Conservation (phyloP, 2,113 vertebrate species). For the Gymnobelideus leadbeateri region DNA sequence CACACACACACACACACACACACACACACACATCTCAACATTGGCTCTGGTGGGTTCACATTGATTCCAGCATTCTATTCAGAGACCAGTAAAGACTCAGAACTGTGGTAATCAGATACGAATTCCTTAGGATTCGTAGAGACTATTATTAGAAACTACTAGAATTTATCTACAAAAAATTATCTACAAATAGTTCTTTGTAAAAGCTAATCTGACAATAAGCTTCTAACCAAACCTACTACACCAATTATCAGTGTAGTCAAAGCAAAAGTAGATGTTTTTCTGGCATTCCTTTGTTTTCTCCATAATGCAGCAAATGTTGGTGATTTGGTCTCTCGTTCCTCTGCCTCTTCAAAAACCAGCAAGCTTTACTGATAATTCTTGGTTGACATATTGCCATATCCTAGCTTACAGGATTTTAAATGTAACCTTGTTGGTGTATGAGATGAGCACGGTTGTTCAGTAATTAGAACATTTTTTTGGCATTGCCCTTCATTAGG, state of each 20-base stretch:
- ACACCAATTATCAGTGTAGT: neutral
- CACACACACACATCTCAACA: no score
- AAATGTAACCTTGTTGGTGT: neutral
- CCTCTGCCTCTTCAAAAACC: neutral
- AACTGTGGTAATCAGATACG: no score
- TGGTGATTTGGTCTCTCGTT: neutral
- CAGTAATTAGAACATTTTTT: neutral
- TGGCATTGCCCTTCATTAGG: neutral
- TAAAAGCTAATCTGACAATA: no score
- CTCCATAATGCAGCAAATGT: neutral
- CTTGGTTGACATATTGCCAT: neutral
- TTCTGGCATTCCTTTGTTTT: neutral
- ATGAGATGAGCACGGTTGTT: neutral
- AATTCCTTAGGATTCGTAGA: no score
- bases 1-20: no score
- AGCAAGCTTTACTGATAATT: neutral
- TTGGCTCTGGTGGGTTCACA: no score
- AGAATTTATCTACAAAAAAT: no score
- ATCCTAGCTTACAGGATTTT: neutral
- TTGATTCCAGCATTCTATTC: no score
- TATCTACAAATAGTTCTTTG: no score
- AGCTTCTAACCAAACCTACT: neutral
- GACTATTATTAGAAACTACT: no score
- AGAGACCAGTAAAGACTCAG: no score
- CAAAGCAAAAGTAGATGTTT: neutral